Evolutionary conservation across 2,888 invertebrate species (phyloP).

Genomic region (Drosophila suboccidentalis): DNA sequence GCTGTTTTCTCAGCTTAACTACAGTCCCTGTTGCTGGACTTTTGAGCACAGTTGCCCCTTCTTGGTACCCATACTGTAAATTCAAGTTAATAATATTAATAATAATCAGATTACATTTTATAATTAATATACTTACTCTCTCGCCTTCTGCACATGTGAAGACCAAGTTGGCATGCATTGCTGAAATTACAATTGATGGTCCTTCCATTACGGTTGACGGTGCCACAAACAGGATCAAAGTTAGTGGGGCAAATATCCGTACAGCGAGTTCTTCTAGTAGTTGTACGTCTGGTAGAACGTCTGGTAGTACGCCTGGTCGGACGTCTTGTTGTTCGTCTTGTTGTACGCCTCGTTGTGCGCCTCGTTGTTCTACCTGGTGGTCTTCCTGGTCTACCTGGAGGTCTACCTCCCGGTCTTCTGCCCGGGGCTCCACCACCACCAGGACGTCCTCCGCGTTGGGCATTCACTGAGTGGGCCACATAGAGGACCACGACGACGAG

Average conservation of each 20-base stretch:
- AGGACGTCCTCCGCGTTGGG: not conserved
- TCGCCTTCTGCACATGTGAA: slow-evolving; percentile 5
- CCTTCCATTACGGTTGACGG: slow-evolving; percentile 1
- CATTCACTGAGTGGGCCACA: slow-evolving; percentile 5
- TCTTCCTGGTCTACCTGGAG: not conserved
- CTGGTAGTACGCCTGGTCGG: not conserved
- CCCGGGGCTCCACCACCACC: not conserved
- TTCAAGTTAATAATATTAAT: not conserved
- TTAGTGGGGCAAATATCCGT: not conserved
- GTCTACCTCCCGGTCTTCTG: not conserved
- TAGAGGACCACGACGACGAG: slow-evolving; percentile 10
- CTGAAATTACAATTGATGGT: slow-evolving; percentile 15
- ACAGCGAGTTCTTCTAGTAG: not conserved
- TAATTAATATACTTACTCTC: slow-evolving; percentile 1
- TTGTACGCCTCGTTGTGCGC: not conserved
- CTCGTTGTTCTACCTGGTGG: not conserved
- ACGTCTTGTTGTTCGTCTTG: not conserved
- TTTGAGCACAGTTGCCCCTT: slow-evolving; percentile 1
- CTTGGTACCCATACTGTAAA: slow-evolving; percentile 6
- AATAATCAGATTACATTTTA: not conserved
- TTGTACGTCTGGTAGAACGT: not conserved
- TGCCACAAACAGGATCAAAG: slow-evolving; percentile 14
- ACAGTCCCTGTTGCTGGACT: slow-evolving; percentile 7
- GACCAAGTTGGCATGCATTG: slow-evolving; percentile 8
- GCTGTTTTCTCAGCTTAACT: not conserved